These are phyloP conservation scores for Archips xylosteana DNA, from an alignment of 2,888 invertebrate species.

Conservation along the genomic window DNA sequence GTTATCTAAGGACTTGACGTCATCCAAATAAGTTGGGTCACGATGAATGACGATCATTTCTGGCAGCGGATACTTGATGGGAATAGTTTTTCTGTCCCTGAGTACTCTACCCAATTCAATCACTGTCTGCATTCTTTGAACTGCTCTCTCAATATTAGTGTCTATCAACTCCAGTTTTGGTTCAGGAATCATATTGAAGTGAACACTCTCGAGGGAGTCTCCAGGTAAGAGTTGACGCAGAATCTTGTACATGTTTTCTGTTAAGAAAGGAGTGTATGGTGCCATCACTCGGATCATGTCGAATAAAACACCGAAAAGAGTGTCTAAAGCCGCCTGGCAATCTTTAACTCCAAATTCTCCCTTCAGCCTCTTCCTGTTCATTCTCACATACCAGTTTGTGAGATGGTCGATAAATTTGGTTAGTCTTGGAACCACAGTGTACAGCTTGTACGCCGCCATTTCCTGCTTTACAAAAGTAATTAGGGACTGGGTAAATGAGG, in stretches of 20 bases:
- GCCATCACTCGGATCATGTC: slow-evolving; percentile 97
- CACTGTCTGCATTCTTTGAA: slow-evolving; percentile 96
- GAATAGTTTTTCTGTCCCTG: slow-evolving; percentile 96
- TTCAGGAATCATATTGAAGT: slow-evolving; percentile 95
- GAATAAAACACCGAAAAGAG: slow-evolving; percentile 94
- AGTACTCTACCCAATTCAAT: slow-evolving; percentile 97
- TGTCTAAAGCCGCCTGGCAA: slow-evolving; percentile 93
- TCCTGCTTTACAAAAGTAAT: slow-evolving; percentile 95
- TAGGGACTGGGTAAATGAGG: slow-evolving; percentile 98
- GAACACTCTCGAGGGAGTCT: slow-evolving; percentile 90
- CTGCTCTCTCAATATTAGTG: slow-evolving; percentile 94
- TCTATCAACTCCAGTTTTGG: slow-evolving; percentile 90
- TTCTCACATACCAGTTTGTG: slow-evolving; percentile 99
- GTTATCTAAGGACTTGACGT: slow-evolving; percentile 91
- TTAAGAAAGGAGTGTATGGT: slow-evolving; percentile 98
- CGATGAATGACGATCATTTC: slow-evolving; percentile 98
- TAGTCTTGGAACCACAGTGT: slow-evolving; percentile 97
- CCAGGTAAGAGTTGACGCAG: slow-evolving; percentile 88
- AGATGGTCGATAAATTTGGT: slow-evolving; percentile 98
- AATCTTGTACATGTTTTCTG: slow-evolving; percentile 97
- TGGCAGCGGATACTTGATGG: slow-evolving; percentile 98
- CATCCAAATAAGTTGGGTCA: slow-evolving; percentile 90
- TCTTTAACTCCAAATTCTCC: slow-evolving; percentile 94
- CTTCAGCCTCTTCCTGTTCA: slow-evolving; percentile 98
- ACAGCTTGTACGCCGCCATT: slow-evolving; percentile 97